Percentiles rank a stretch among this genome's conserved stretches.
phyloP scores from a whole-genome alignment of 2,113 vertebrate genomes.

The Chroicocephalus ridibundus region DNA sequence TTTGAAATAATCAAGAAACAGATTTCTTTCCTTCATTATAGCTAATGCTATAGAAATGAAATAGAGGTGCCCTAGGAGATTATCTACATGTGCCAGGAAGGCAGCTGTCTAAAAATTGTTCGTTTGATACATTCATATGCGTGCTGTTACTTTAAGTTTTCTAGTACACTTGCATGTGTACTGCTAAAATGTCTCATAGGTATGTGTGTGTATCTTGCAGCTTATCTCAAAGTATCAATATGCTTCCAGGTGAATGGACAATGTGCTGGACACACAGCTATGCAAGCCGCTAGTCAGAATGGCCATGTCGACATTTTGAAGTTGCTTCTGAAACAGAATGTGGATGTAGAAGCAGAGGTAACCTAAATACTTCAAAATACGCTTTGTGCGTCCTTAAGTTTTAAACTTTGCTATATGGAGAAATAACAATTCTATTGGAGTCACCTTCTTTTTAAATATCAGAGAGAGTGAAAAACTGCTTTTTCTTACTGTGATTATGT shows the following conservation, averaged over 20 bases:
- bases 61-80: background rate
- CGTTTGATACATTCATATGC: background rate
- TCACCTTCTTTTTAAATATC: background rate
- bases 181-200: background rate
- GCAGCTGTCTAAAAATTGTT: background rate
- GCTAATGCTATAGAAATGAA: background rate
- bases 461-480: background rate
- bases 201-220: background rate
- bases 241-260: slow-evolving; percentile 92
- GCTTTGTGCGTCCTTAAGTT: background rate
- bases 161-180: background rate
- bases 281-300: slow-evolving; percentile 99
- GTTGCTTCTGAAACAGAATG: slow-evolving; percentile 94
- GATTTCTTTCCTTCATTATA: background rate
- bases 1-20: background rate
- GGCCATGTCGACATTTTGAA: slow-evolving; percentile 98
- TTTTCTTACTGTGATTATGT: background rate
- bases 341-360: slow-evolving; percentile 99
- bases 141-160: background rate
- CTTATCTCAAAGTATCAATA: background rate
- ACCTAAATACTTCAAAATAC: background rate
- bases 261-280: slow-evolving; percentile 97
- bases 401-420: background rate
- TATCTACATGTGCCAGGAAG: background rate
- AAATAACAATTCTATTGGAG: background rate